phyloP scores from a whole-genome alignment of 2,888 invertebrate genomes.

The Congeria kusceri region DNA sequence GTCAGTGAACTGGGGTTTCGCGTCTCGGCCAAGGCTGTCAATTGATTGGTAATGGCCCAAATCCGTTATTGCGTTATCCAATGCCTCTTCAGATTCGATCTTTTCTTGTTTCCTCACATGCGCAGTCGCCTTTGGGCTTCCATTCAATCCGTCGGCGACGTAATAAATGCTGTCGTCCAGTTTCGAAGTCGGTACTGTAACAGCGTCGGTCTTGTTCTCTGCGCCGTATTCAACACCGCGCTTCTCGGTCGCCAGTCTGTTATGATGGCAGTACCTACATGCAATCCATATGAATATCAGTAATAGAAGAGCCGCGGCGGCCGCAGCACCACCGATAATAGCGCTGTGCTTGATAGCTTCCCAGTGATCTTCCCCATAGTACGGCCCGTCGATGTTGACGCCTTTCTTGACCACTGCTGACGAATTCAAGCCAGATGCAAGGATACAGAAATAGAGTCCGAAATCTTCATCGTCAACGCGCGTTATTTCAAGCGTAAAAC shows the following conservation, averaged over 20 bases:
- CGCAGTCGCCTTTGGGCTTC: background rate
- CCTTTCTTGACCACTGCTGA: conserved; percentile 65
- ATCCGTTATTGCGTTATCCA: background rate
- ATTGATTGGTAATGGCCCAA: conserved; percentile 31
- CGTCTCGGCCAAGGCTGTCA: conserved; percentile 14
- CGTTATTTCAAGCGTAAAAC: conserved; percentile 51
- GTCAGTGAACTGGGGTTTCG: background rate
- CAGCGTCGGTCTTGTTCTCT: background rate
- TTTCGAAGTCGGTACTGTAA: background rate
- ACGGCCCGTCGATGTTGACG: conserved; percentile 75
- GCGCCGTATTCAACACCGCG: background rate
- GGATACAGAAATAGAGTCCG: conserved; percentile 73
- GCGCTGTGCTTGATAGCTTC: conserved; percentile 69
- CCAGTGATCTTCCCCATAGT: conserved; percentile 65
- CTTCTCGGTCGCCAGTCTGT: background rate
- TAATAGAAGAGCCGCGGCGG: conserved; percentile 44
- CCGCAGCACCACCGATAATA: conserved; percentile 77
- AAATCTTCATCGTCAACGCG: conserved; percentile 73
- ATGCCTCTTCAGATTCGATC: background rate
- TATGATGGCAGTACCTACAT: background rate
- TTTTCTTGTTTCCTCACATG: background rate
- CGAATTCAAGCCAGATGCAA: conserved; percentile 40
- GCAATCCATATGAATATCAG: background rate
- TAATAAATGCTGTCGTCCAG: conserved; percentile 26
- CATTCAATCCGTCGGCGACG: conserved; percentile 20